phyloP scores from a whole-genome alignment of 37 sponge, comb jelly and placozoan genomes.

The Geodia barretti region DNA sequence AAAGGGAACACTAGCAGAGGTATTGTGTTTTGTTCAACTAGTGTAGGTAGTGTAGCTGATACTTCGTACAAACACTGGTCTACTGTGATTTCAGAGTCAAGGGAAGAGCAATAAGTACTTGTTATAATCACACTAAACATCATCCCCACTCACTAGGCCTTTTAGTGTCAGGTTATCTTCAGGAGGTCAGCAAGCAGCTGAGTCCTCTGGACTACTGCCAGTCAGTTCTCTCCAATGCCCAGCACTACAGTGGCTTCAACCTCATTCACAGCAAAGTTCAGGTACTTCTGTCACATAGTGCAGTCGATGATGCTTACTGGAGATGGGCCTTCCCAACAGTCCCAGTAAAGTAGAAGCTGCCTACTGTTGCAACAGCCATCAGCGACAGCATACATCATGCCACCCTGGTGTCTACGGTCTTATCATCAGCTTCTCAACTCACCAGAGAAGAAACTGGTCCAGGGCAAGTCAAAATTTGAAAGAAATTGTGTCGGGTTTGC shows the following conservation, averaged over 20 bases:
- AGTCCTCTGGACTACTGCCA: slow-evolving; percentile 51
- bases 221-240: slow-evolving; percentile 8
- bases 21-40: too few relatives aligned
- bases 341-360: background rate
- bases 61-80: too few relatives aligned
- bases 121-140: too few relatives aligned
- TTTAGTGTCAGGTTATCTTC: slow-evolving; percentile 60
- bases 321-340: too few relatives aligned
- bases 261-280: slow-evolving; percentile 52
- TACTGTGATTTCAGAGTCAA: too few relatives aligned
- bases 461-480: slow-evolving; percentile 60
- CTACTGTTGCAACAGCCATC: background rate
- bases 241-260: slow-evolving; percentile 69
- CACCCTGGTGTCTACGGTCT: slow-evolving; percentile 59
- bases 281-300: too few relatives aligned
- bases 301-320: too few relatives aligned
- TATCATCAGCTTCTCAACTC: slow-evolving; percentile 57
- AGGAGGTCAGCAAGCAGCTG: background rate
- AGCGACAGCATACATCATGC: background rate
- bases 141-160: too few relatives aligned
- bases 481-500: slow-evolving; percentile 1
- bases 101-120: too few relatives aligned
- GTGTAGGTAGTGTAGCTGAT: too few relatives aligned
- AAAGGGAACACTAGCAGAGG: slow-evolving; percentile 32
- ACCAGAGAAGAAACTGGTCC: slow-evolving; percentile 69